Base-by-base conservation (phyloP, 2,888 invertebrate genomes). In the Argyresthia albistria region DNA sequence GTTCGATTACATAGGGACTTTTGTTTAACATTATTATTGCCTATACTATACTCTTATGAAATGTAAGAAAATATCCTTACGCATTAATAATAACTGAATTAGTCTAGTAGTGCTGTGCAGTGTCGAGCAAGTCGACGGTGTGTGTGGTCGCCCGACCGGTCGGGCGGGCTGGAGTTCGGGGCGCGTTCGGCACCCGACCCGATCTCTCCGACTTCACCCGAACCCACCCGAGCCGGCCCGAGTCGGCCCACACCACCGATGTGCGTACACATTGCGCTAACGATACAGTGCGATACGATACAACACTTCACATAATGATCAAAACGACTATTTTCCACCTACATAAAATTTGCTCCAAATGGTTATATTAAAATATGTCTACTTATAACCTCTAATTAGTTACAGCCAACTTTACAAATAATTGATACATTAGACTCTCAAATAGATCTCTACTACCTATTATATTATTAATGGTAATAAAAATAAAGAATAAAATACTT, bases 401-500 rank as follows among this genome's bases (percentile, higher is more conserved):
- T 86, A 87, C 87, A 87, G 87, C 86, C 86, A 82, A 86, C 84
- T 86, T 87, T 86, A 87, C 87, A 86, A 87, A 87, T 87, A 86
- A 87, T 87, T 86, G 86, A 87, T 87, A 87, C 86, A 86, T 87
- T 87, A 87, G 82, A 86, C 87, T 87, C 86, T 86, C 87, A 83
- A 84, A 87, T 86, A 87, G 84, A 87, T 84, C 84, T 86, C 87
- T 87, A 86, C 83, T 83, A 83, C 84, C 84, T 86, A 87, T 83
- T 77, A 81, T 86, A 87, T 83, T 77, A 81, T 86, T 87, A 86
- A 84, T 86, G 86, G 84, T 84, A 86, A 86, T 84, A 86, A 86
- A 83, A 86, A 86, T 86, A 87, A 87, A 83, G 80, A 86, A 86
- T 86, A 87, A 87, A 87, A 87, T 87, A 87, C 87, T 87, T 86